Conservation (phyloP, 2,113 vertebrate genomes). For the Petrocephalus zakoni region DNA sequence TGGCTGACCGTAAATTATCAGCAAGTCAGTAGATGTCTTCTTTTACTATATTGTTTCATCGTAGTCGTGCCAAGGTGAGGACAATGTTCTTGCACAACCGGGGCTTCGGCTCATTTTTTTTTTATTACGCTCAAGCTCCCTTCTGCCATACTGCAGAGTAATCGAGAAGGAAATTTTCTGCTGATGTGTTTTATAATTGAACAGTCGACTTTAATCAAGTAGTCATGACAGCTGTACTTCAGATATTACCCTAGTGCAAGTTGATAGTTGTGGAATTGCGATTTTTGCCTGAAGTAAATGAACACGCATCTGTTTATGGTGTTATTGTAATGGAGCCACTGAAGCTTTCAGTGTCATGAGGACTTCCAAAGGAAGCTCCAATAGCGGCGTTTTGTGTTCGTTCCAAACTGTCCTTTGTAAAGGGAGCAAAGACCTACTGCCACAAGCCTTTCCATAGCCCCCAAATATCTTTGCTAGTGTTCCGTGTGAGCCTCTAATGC, state of each 20-base stretch:
- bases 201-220: neutral
- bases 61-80: neutral
- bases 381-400: neutral
- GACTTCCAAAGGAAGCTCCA: neutral
- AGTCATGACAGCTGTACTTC: neutral
- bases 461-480: neutral
- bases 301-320: neutral
- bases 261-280: neutral
- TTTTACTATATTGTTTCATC: neutral
- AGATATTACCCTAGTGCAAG: neutral
- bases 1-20: neutral
- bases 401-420: neutral
- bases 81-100: neutral
- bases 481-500: neutral
- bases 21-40: neutral
- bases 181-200: neutral
- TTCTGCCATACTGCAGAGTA: neutral
- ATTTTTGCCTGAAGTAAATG: no score
- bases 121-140: neutral
- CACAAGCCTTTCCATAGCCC: neutral
- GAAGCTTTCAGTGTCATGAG: neutral
- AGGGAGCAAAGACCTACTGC: neutral
- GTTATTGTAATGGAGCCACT: neutral
- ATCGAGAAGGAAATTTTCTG: neutral
- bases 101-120: neutral